These are phyloP conservation scores for Tholera decimalis DNA, from an alignment of 2,888 invertebrate species.

Conservation along the genomic window DNA sequence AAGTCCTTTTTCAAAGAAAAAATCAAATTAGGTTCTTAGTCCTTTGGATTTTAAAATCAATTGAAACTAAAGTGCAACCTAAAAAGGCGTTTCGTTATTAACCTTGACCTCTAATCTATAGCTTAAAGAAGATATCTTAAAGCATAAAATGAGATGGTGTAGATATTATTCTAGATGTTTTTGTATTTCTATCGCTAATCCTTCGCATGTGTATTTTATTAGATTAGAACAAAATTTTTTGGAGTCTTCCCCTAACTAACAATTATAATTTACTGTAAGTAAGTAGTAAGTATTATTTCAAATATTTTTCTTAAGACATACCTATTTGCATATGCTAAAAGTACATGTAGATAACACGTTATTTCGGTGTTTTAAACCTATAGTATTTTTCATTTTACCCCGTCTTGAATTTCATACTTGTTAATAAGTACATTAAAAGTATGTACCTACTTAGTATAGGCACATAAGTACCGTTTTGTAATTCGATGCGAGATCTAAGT, in stretches of 20 bases:
- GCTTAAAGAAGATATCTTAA: not conserved
- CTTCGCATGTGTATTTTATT: constrained; percentile 54
- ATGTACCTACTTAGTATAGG: not conserved
- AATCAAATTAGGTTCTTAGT: not conserved
- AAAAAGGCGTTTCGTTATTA: constrained; percentile 5
- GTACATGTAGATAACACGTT: not conserved
- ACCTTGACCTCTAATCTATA: not conserved
- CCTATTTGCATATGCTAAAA: no score
- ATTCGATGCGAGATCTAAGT: not conserved
- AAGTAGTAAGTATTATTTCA: constrained; percentile 36
- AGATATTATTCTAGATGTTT: constrained; percentile 16
- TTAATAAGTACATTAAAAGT: not conserved
- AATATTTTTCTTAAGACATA: constrained; percentile 1
- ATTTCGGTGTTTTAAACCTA: not conserved
- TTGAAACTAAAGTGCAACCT: constrained; percentile 4
- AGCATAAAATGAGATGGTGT: constrained; percentile 45
- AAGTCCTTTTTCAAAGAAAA: not conserved
- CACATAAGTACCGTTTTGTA: no score
- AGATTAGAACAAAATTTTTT: constrained; percentile 37
- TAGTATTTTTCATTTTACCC: not conserved
- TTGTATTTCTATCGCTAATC: constrained; percentile 49
- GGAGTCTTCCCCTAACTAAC: constrained; percentile 47
- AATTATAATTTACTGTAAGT: constrained; percentile 25
- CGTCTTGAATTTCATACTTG: not conserved
- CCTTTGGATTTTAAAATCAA: not conserved